A percentile compares a stretch with the other conserved stretches of the same genome.
phyloP scores from a whole-genome alignment of 2,797 vertebrate genomes.

The Pagetopsis macropterus region DNA sequence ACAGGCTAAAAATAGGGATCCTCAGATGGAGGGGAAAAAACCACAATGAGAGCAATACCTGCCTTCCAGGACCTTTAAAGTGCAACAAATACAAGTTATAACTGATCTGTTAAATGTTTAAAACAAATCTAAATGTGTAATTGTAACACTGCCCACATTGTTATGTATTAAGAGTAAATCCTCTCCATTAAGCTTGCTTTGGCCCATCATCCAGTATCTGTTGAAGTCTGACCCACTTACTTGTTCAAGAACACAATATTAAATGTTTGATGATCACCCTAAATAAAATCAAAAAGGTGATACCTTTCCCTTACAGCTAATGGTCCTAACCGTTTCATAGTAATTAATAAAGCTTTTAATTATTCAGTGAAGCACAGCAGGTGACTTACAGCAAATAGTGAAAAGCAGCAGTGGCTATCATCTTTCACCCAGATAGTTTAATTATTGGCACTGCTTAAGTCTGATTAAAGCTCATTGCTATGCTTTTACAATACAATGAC shows the following conservation, averaged over 20 bases:
- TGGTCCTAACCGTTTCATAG: constrained; percentile 27
- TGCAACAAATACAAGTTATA: neutral
- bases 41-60: constrained; percentile 53
- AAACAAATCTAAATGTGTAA: neutral
- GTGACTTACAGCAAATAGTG: constrained; percentile 48
- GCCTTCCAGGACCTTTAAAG: constrained; percentile 2
- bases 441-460: constrained; percentile 54
- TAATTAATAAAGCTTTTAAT: constrained; percentile 49
- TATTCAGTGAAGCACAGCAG: constrained; percentile 39
- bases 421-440: constrained; percentile 60
- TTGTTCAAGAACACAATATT: neutral
- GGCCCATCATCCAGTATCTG: neutral
- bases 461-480: constrained; percentile 74
- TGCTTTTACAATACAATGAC: constrained; percentile 68
- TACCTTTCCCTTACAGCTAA: constrained; percentile 17
- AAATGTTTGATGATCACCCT: constrained; percentile 13
- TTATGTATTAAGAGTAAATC: neutral
- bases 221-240: neutral
- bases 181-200: constrained; percentile 7
- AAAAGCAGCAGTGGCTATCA: constrained; percentile 57
- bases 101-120: neutral
- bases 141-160: neutral
- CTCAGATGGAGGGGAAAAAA: constrained; percentile 43
- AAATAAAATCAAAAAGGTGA: constrained; percentile 16
- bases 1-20: constrained; percentile 55